Percentiles rank a stretch among this genome's conserved stretches.
Conservation (phyloP, 2,113 vertebrate genomes). For the Trochalopteron elliotii region DNA sequence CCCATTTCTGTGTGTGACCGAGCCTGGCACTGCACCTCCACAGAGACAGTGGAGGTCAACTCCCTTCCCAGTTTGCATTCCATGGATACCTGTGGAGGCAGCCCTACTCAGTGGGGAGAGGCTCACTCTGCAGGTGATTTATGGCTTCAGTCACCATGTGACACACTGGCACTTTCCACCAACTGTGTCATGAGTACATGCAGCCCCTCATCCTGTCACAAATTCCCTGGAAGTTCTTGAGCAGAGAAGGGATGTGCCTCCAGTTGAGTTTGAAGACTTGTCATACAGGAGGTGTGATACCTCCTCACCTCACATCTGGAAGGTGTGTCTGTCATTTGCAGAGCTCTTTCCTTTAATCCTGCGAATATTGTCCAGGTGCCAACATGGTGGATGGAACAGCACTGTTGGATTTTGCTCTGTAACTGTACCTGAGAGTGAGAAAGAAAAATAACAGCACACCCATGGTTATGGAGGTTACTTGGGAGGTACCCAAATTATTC, state of each 20-base stretch:
- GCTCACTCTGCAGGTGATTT: neutral
- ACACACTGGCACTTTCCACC: neutral
- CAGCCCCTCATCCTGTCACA: neutral
- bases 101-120: neutral
- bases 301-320: rapidly evolving
- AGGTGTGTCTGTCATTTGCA: neutral
- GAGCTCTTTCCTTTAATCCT: neutral
- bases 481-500: conserved; percentile 60
- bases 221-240: neutral
- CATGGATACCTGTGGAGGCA: neutral
- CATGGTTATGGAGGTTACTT: conserved; percentile 50
- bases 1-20: rapidly evolving
- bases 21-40: neutral
- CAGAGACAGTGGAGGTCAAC: rapidly evolving
- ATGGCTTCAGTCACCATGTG: neutral
- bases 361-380: neutral
- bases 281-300: rapidly evolving
- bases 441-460: conserved; percentile 3
- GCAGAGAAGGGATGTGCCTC: neutral
- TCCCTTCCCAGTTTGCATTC: rapidly evolving
- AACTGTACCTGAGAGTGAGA: neutral
- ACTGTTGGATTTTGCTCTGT: neutral
- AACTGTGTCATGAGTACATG: rapidly evolving
- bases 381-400: neutral
- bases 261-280: neutral